Evolutionary conservation across 1,140 invertebrate genomes (phyloP).

Genomic region (Trigoniulus corallinus): DNA sequence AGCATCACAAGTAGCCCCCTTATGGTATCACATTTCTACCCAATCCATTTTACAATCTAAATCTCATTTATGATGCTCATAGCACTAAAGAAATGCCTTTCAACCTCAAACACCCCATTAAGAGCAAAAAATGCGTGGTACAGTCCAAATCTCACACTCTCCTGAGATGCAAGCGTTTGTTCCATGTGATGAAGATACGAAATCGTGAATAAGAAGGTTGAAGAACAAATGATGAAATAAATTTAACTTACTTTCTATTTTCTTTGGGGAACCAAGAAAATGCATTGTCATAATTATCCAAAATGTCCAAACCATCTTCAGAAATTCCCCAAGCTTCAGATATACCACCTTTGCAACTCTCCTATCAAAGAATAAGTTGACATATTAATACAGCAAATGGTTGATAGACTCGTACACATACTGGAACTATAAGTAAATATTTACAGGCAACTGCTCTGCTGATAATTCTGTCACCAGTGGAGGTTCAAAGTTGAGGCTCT

Average conservation of each 20-base stretch:
- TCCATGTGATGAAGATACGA: too few species aligned
- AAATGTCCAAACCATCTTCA: slow-evolving; percentile 9
- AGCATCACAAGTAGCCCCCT: too few species aligned
- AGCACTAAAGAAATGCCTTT: too few species aligned
- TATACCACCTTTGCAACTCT: slow-evolving; percentile 9
- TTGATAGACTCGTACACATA: not conserved
- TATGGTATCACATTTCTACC: too few species aligned
- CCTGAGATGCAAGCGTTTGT: too few species aligned
- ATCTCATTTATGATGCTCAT: too few species aligned
- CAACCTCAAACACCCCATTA: too few species aligned
- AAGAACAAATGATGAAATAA: not conserved
- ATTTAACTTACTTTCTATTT: slow-evolving; percentile 21
- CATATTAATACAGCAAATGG: not conserved
- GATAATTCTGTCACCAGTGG: slow-evolving; percentile 21
- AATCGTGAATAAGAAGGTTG: not conserved
- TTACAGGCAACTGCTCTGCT: slow-evolving; percentile 12
- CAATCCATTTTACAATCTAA: too few species aligned
- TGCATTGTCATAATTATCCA: slow-evolving; percentile 27
- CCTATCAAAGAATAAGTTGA: not conserved
- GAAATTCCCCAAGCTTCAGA: slow-evolving; percentile 19
- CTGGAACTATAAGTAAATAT: too few species aligned
- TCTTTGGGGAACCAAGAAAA: slow-evolving; percentile 20
- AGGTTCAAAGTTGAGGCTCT: slow-evolving; percentile 24
- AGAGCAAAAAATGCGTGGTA: too few species aligned
- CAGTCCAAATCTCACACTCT: too few species aligned